Percentiles rank a stretch among this genome's conserved stretches.
Evolutionary conservation across 2,888 invertebrate genomes (phyloP).

Genomic region (Philonicus albiceps): DNA sequence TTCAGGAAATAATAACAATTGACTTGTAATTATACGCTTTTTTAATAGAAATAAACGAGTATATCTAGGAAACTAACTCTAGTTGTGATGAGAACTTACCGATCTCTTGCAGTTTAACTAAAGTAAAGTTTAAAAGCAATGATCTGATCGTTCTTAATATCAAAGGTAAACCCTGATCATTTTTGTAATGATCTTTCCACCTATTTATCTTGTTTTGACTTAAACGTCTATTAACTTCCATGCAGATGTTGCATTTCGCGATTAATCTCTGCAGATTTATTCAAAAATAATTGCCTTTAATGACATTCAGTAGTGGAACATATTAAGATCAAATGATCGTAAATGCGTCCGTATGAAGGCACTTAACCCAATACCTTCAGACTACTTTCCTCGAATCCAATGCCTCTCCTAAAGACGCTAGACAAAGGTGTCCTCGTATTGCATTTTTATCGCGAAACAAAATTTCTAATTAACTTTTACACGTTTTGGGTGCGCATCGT

Average conservation of each 20-base stretch:
- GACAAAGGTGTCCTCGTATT: not conserved
- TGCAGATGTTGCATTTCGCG: not conserved
- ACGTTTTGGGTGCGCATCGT: not conserved
- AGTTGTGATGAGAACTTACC: too few relatives aligned
- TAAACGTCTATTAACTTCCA: not conserved
- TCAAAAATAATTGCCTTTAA: not conserved
- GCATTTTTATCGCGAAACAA: not conserved
- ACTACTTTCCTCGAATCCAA: too few relatives aligned
- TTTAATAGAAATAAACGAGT: too few relatives aligned
- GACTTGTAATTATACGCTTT: too few relatives aligned
- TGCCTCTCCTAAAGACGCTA: not conserved
- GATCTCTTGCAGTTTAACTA: too few relatives aligned
- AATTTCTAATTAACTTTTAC: conserved; percentile 1
- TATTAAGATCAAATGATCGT: not conserved
- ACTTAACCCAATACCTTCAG: not conserved
- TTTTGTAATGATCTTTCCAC: not conserved
- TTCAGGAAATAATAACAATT: too few relatives aligned
- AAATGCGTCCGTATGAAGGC: not conserved
- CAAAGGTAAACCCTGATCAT: not conserved
- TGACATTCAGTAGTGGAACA: not conserved
- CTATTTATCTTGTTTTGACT: not conserved
- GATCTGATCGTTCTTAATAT: not conserved
- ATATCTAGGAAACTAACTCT: too few relatives aligned
- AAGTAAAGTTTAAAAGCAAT: not conserved
- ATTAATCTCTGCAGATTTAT: not conserved